Base-by-base conservation (phyloP, 1,140 invertebrate genomes). In the Coptotermes formosanus region DNA sequence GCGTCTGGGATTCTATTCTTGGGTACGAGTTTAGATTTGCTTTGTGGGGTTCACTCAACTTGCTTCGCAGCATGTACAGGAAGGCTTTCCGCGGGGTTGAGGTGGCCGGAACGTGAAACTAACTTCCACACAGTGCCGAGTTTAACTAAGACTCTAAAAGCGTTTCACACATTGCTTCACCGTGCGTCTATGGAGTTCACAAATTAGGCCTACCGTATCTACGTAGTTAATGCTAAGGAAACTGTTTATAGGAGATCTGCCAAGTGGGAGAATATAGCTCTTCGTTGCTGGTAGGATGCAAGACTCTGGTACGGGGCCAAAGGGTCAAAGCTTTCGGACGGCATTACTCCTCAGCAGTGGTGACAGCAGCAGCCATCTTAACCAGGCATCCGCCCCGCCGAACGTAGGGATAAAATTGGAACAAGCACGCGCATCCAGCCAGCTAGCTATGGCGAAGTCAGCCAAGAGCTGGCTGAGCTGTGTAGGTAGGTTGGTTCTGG, bases 331-430 rank as follows among this genome's bases (percentile, higher is more conserved):
- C n/a, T 75, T 75, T 75, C 30, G 64, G 64, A 75, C 64, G 64
- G 64, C 64, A 6, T 75, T 25, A 75, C 64, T 75, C 64, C 64
- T 75, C 64, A 75, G 64, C 64, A 75, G 25, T 75, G 64, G 64
- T 75, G 64, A 75, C 64, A 75, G 64, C 64, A 75, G 64, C 64
- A 75, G 64, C 64, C 64, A 75, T 75, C 64, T 75, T 75, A 75
- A 30, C 16, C 25, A 30, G n/a, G 64, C 64, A 75, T 75, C 64
- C 64, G 64, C 64, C 64, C 64, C 64, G 64, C 64, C 64, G 64
- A 30, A 25, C n/a, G 64, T 6, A 8, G 64, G 64, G 64, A 75
- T 75, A 75, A 75, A 75, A 75, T 75, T 75, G 64, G 64, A 75
- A 75, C 64, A 75, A 30, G 64, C 64, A 75, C 64, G 64, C 64